Evolutionary conservation across 2,888 invertebrate genomes (phyloP).

Genomic region (Nemoura dubitans): DNA sequence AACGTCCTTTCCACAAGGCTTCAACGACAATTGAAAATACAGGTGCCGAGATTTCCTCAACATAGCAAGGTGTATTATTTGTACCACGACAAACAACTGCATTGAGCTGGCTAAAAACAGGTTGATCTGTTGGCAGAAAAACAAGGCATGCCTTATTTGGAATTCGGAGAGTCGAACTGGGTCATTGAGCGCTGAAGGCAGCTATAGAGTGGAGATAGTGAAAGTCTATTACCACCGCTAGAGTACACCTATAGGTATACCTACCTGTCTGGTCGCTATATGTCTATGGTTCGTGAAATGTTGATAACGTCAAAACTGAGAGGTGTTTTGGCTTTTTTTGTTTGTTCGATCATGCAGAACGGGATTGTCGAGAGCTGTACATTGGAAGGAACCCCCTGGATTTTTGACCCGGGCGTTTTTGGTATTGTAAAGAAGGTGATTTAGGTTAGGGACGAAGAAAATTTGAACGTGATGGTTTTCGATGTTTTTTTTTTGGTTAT

Average conservation of each 20-base stretch:
- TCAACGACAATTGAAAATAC: background rate
- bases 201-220: background rate
- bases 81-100: background rate
- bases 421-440: background rate
- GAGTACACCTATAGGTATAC: no score
- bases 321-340: no score
- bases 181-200: background rate
- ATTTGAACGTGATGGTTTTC: background rate
- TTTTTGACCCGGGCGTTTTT: background rate
- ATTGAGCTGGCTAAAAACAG: background rate
- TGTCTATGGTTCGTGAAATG: no score
- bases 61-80: background rate
- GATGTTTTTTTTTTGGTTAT: no score
- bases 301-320: no score
- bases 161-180: background rate
- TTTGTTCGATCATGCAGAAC: background rate
- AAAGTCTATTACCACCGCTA: no score
- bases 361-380: background rate
- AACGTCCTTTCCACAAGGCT: background rate
- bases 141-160: background rate
- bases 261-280: no score
- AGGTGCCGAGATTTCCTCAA: background rate
- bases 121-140: background rate
- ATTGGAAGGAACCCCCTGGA: no score
- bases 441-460: slow-evolving; percentile 3